These are phyloP conservation scores for Micromesistius poutassou DNA, from an alignment of 2,797 vertebrate genomes.

Conservation along the genomic window DNA sequence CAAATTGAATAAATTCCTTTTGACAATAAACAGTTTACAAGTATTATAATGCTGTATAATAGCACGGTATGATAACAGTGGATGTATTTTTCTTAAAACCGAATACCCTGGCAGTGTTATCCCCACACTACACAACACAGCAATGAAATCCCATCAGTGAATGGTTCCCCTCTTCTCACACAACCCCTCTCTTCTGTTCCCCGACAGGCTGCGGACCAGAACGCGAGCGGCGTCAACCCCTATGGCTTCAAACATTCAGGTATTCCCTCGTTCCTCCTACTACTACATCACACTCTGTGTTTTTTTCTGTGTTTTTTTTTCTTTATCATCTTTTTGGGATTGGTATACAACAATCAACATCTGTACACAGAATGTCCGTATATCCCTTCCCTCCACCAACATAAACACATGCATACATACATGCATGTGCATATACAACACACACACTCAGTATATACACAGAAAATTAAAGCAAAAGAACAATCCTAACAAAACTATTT, in stretches of 20 bases:
- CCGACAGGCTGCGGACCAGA: conserved; percentile 86
- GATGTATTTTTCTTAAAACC: neutral
- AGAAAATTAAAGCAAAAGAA: too few relatives aligned
- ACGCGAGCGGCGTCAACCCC: conserved; percentile 78
- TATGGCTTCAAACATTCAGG: conserved; percentile 86
- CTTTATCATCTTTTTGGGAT: too few relatives aligned
- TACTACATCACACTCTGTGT: too few relatives aligned
- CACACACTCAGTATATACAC: too few relatives aligned
- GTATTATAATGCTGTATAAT: neutral
- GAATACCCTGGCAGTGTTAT: too few relatives aligned
- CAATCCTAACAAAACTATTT: too few relatives aligned
- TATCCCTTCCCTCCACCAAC: too few relatives aligned
- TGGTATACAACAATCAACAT: too few relatives aligned
- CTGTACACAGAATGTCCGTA: too few relatives aligned
- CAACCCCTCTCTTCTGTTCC: conserved; percentile 43
- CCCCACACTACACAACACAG: neutral
- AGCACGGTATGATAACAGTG: neutral
- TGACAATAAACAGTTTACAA: neutral
- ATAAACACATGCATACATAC: too few relatives aligned
- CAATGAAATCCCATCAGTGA: neutral
- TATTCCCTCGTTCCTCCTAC: conserved; percentile 47
- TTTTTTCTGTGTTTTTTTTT: too few relatives aligned
- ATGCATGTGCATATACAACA: too few relatives aligned
- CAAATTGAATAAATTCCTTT: neutral
- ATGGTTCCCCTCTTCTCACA: neutral